Conservation (phyloP, 2,113 vertebrate species). For the Lipophrys pholis region DNA sequence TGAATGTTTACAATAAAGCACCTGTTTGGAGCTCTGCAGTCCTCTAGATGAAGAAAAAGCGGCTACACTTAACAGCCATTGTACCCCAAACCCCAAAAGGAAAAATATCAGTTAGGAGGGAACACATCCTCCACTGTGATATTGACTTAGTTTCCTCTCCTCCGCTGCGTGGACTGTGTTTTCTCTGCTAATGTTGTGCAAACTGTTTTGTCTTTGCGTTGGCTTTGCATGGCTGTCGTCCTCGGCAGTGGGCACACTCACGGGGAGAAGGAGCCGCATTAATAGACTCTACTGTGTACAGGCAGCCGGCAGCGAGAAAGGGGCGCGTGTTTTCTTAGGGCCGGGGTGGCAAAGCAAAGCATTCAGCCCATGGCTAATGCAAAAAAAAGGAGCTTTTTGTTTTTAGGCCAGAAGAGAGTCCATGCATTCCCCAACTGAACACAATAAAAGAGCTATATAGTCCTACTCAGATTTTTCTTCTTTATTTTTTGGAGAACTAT, state of each 20-base stretch:
- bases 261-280: conserved; percentile 88
- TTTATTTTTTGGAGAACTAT: background rate
- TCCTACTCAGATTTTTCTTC: conserved; percentile 74
- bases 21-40: conserved; percentile 66
- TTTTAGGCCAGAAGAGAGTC: conserved; percentile 88
- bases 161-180: conserved; percentile 74
- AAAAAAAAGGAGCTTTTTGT: conserved; percentile 97
- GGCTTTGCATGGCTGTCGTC: conserved; percentile 89
- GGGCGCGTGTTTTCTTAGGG: conserved; percentile 98
- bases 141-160: conserved; percentile 73
- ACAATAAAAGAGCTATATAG: conserved; percentile 97
- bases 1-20: conserved; percentile 67
- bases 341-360: conserved; percentile 98
- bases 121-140: conserved; percentile 83
- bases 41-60: conserved; percentile 45
- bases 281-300: conserved; percentile 93
- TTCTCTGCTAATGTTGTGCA: conserved; percentile 91
- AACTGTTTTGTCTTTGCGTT: conserved; percentile 99
- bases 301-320: conserved; percentile 91
- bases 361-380: conserved; percentile 90
- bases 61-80: conserved; percentile 69
- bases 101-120: conserved; percentile 77
- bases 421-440: conserved; percentile 90
- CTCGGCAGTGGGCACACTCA: conserved; percentile 86
- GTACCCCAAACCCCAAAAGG: conserved; percentile 52